phyloP scores from a whole-genome alignment of 2,888 invertebrate species.

The Drosophila fungiperda region DNA sequence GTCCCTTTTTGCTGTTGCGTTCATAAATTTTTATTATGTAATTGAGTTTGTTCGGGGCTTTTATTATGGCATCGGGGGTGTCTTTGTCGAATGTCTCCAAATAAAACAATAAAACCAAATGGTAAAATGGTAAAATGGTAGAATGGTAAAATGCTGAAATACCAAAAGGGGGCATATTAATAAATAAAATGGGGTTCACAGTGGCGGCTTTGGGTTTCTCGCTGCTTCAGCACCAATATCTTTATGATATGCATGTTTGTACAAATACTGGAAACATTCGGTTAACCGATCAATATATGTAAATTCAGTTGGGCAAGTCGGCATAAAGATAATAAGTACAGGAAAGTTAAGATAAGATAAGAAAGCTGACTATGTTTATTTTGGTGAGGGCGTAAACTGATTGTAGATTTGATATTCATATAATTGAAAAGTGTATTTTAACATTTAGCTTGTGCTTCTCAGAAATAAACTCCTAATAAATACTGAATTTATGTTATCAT shows the following conservation, averaged over 20 bases:
- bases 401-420: not conserved
- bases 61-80: conserved; percentile 38
- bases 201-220: conserved; percentile 10
- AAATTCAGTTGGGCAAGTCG: conserved; percentile 12
- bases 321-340: conserved; percentile 3
- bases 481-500: not conserved
- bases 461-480: no score
- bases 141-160: conserved; percentile 48
- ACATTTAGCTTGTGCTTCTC: not conserved
- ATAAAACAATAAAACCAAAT: conserved; percentile 78
- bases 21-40: conserved; percentile 81
- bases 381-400: conserved; percentile 18
- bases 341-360: not conserved
- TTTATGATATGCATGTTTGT: conserved; percentile 53
- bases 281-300: conserved; percentile 61
- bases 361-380: not conserved
- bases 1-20: conserved; percentile 56
- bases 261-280: conserved; percentile 14
- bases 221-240: conserved; percentile 36
- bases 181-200: conserved; percentile 62
- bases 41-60: conserved; percentile 64
- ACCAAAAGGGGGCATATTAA: conserved; percentile 59
- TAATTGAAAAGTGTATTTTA: not conserved
- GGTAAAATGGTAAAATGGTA: conserved; percentile 56
- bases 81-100: conserved; percentile 59